Evolutionary conservation across 1,140 invertebrate genomes (phyloP).

Genomic region (Drosophila eugracilis): DNA sequence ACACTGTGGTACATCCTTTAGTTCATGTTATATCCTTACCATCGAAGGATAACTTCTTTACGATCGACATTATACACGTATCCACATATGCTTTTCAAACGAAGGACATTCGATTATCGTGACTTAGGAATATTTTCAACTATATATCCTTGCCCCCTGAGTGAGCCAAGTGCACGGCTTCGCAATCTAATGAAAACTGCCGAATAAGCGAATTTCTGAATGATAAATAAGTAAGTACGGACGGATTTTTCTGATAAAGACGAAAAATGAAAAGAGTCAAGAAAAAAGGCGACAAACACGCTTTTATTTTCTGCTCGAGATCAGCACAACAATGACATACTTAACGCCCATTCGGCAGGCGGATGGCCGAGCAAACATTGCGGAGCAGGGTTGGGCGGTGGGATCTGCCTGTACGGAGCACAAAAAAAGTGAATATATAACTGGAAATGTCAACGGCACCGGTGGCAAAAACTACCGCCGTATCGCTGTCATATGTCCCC

Average conservation of each 20-base stretch:
- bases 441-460: conserved; percentile 51
- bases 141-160: neutral
- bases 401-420: conserved; percentile 1
- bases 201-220: conserved; percentile 62
- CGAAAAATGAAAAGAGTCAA: conserved; percentile 78
- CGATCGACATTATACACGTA: conserved; percentile 43
- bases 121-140: neutral
- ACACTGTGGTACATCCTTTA: too few relatives aligned
- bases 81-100: conserved; percentile 3
- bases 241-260: conserved; percentile 76
- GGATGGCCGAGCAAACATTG: conserved; percentile 24
- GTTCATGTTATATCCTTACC: conserved; percentile 51
- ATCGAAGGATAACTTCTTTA: conserved; percentile 73
- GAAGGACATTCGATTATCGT: conserved; percentile 5
- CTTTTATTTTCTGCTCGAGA: conserved; percentile 53
- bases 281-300: conserved; percentile 67
- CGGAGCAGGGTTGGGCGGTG: conserved; percentile 20
- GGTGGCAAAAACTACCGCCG: conserved; percentile 32
- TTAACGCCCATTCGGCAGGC: conserved; percentile 75
- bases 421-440: conserved; percentile 42
- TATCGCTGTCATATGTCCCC: conserved; percentile 11
- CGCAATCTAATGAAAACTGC: conserved; percentile 79
- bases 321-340: conserved; percentile 72
- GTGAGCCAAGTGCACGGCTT: conserved; percentile 63
- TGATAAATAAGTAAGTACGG: conserved; percentile 67